Percentiles rank a stretch among this genome's conserved stretches.
Conservation (phyloP, 2,113 vertebrate species). For the Psittacula cyanocephala region DNA sequence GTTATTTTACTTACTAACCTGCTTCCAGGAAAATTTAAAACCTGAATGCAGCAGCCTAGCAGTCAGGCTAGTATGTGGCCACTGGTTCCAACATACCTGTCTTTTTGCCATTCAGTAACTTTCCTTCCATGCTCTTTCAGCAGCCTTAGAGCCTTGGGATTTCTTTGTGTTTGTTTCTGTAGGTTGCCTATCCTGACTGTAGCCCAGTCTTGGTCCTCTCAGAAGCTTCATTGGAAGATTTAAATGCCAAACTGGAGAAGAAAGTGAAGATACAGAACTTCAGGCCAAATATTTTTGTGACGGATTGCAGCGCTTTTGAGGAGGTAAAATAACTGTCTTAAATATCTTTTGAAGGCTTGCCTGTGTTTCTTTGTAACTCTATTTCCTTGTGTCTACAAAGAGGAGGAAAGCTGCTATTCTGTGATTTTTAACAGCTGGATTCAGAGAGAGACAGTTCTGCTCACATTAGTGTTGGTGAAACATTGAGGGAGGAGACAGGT, state of each 20-base stretch:
- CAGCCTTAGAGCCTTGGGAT: not conserved
- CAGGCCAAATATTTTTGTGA: slow-evolving; percentile 87
- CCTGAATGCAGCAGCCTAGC: not conserved
- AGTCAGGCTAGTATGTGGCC: not conserved
- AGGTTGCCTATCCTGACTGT: slow-evolving; percentile 87
- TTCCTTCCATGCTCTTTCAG: not conserved
- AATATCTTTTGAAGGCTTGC: not conserved
- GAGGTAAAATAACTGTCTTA: slow-evolving; percentile 79
- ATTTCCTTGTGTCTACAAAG: not conserved
- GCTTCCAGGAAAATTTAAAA: not conserved
- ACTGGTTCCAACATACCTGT: not conserved
- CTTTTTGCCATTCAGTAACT: not conserved
- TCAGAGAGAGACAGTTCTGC: not conserved
- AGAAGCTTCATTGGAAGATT: slow-evolving; percentile 84
- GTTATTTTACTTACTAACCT: not conserved
- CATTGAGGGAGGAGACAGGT: not conserved
- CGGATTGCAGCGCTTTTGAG: slow-evolving; percentile 82
- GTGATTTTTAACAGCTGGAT: not conserved
- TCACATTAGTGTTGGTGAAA: not conserved
- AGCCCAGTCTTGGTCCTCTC: slow-evolving; percentile 85
- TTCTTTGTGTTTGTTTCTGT: not conserved
- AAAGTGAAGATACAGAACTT: slow-evolving; percentile 81
- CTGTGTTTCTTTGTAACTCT: not conserved
- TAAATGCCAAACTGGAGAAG: slow-evolving; percentile 81
- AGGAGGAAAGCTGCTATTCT: not conserved